These are phyloP conservation scores for Petroica traversi DNA, from an alignment of 2,113 vertebrate species.

Conservation along the genomic window DNA sequence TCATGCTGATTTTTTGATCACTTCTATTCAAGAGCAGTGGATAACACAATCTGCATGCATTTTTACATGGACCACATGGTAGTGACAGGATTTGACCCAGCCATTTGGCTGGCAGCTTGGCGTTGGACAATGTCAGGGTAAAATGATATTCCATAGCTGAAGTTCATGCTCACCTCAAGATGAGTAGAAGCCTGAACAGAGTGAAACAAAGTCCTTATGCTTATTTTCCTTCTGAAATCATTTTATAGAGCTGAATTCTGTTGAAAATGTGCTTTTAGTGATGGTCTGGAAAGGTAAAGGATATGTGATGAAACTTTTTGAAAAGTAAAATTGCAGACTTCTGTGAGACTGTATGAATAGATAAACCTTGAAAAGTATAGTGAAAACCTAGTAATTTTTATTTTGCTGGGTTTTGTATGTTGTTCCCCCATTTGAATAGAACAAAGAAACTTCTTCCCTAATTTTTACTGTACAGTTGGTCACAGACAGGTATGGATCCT, in stretches of 20 bases:
- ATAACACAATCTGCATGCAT: not conserved
- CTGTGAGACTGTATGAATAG: not conserved
- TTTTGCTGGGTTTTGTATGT: slow-evolving; percentile 17
- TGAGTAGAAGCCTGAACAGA: not conserved
- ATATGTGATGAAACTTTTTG: not conserved
- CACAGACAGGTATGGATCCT: not conserved
- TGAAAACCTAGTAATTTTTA: not conserved
- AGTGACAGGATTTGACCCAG: not conserved
- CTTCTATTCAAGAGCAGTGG: not conserved
- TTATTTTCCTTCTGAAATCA: not conserved
- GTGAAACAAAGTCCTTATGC: not conserved
- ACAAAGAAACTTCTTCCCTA: slow-evolving; percentile 19
- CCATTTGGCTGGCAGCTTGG: not conserved
- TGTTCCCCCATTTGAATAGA: slow-evolving; percentile 23
- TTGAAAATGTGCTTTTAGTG: not conserved
- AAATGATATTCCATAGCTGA: not conserved
- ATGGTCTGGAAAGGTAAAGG: not conserved
- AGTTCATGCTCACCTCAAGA: not conserved
- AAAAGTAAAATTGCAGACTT: not conserved
- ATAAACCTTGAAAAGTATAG: slow-evolving; percentile 24
- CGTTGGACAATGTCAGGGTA: not conserved
- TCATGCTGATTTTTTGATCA: not conserved
- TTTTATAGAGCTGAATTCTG: not conserved
- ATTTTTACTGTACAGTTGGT: slow-evolving; percentile 37
- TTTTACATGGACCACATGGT: not conserved